Evolutionary conservation across 1,140 invertebrate genomes (phyloP).

Genomic region (Stratiolaelaps scimitus): DNA sequence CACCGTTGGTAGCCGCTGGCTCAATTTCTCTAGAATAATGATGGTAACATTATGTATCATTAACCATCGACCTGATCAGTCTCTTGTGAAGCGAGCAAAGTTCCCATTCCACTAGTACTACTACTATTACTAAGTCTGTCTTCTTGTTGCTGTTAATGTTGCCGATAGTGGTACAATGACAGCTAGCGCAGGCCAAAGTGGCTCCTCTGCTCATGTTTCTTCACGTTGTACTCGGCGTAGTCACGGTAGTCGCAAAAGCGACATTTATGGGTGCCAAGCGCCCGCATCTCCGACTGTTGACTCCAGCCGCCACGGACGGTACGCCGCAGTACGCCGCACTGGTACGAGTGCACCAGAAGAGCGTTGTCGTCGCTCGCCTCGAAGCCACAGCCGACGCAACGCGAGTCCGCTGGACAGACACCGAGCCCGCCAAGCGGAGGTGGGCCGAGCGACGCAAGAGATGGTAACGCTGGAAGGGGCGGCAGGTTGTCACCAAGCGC

Average conservation of each 20-base stretch:
- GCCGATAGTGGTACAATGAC: no score
- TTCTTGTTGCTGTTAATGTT: background rate
- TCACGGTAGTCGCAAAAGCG: slow-evolving; percentile 18
- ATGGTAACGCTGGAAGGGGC: no score
- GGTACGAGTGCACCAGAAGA: slow-evolving; percentile 6
- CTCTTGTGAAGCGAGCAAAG: no score
- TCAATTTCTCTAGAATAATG: no score
- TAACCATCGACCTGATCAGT: no score
- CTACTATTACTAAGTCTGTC: no score
- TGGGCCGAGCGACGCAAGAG: no score
- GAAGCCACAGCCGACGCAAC: slow-evolving; percentile 4
- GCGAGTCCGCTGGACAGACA: background rate
- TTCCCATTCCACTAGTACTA: no score
- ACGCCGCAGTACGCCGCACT: slow-evolving; percentile 5
- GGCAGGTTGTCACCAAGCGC: no score
- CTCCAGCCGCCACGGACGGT: slow-evolving; percentile 10
- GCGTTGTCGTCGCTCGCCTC: slow-evolving; percentile 11
- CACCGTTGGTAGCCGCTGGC: no score
- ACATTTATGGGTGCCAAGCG: slow-evolving; percentile 20
- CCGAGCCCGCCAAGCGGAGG: no score
- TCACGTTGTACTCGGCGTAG: slow-evolving; percentile 26
- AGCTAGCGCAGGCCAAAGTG: slow-evolving; percentile 7
- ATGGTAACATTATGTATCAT: no score
- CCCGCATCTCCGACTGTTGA: slow-evolving; percentile 17
- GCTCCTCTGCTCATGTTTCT: slow-evolving; percentile 27